These are phyloP conservation scores for Drosophila takahashii DNA, from an alignment of 1,140 invertebrate genomes.

Conservation along the genomic window DNA sequence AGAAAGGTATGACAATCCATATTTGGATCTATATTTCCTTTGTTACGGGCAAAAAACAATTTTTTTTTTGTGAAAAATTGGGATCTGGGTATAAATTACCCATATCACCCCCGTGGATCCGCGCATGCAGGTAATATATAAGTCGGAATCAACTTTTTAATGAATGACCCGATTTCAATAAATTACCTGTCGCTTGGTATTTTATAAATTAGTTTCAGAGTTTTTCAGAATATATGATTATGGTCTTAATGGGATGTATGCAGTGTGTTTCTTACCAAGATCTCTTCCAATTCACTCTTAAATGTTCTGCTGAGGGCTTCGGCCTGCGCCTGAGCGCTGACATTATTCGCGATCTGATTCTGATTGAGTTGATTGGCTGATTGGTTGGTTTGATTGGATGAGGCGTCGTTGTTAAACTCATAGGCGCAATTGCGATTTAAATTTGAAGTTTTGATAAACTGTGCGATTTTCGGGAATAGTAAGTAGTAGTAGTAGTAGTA, in stretches of 20 bases:
- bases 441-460: slow-evolving; percentile 82
- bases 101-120: too few species aligned
- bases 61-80: too few species aligned
- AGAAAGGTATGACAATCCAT: too few species aligned
- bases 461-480: slow-evolving; percentile 49
- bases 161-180: too few species aligned
- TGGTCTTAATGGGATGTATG: slow-evolving; percentile 33
- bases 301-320: slow-evolving; percentile 78
- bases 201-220: too few species aligned
- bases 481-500: slow-evolving; percentile 51
- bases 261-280: slow-evolving; percentile 66
- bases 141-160: too few species aligned
- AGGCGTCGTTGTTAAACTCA: slow-evolving; percentile 76
- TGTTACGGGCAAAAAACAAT: too few species aligned
- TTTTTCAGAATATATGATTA: too few species aligned
- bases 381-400: slow-evolving; percentile 69
- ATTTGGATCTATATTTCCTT: too few species aligned
- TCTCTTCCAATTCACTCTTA: slow-evolving; percentile 81
- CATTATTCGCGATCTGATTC: slow-evolving; percentile 71
- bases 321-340: slow-evolving; percentile 67
- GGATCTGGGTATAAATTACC: too few species aligned
- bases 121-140: too few species aligned
- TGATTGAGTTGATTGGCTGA: slow-evolving; percentile 58
- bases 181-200: too few species aligned
- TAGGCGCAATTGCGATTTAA: slow-evolving; percentile 80